A percentile compares a stretch with the other conserved stretches of the same genome.
Conservation (phyloP, 2,797 vertebrate species). For the Tamandua tetradactyla region DNA sequence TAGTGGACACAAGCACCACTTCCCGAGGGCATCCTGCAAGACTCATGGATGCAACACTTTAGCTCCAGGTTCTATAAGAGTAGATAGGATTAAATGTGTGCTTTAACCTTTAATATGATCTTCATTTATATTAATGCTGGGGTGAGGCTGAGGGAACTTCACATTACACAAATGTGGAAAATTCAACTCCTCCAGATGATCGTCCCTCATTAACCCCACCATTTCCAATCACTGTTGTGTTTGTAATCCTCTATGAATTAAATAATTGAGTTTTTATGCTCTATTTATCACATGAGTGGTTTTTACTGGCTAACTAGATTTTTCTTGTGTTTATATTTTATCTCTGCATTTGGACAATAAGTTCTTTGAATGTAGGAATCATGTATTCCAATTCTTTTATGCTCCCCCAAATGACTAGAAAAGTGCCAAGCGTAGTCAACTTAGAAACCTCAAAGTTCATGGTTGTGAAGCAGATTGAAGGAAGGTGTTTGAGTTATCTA, state of each 20-base stretch:
- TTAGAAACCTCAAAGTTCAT: not conserved
- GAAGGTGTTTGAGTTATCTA: not conserved
- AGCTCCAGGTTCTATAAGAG: not conserved
- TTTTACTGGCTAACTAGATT: not conserved
- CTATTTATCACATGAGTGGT: not conserved
- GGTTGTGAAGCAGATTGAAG: not conserved
- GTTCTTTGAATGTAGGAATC: not conserved
- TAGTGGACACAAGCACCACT: not conserved
- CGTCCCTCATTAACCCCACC: not conserved
- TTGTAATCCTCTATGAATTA: not conserved
- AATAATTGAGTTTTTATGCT: not conserved
- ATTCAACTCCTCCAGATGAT: not conserved
- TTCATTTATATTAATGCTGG: not conserved
- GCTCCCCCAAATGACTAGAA: not conserved
- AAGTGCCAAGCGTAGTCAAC: not conserved
- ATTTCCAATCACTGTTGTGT: not conserved
- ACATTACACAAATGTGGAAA: not conserved
- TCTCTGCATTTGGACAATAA: not conserved
- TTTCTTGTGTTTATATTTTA: not conserved
- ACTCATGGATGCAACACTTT: not conserved
- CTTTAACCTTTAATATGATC: not conserved
- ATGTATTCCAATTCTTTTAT: not conserved
- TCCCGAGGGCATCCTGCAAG: not conserved
- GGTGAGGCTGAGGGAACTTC: not conserved
- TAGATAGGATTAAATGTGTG: not conserved